Evolutionary conservation across 2,797 vertebrate species (phyloP).

Genomic region (Liparis tanakae): DNA sequence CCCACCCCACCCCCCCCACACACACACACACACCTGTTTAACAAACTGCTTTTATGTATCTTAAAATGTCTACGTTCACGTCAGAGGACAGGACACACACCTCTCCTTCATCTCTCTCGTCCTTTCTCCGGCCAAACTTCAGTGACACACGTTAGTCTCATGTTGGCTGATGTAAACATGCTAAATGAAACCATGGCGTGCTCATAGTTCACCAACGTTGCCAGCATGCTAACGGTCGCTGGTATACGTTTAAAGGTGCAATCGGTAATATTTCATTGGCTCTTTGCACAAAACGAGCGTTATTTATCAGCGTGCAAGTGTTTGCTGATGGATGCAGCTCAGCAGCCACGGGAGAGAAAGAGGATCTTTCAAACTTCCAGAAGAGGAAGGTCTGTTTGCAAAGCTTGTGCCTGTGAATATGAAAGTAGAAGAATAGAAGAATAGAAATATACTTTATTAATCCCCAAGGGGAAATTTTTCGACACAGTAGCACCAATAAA

Average conservation of each 20-base stretch:
- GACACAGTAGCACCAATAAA: too few relatives aligned
- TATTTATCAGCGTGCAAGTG: conserved; percentile 51
- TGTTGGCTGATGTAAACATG: conserved; percentile 58
- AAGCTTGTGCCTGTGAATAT: conserved; percentile 29
- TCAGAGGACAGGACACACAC: conserved; percentile 31
- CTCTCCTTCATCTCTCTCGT: conserved; percentile 47
- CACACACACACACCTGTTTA: conserved; percentile 26
- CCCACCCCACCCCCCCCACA: too few relatives aligned
- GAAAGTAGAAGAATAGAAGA: too few relatives aligned
- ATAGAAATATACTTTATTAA: too few relatives aligned
- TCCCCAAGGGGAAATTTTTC: too few relatives aligned
- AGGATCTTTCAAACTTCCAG: conserved; percentile 49
- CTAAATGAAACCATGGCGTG: conserved; percentile 58
- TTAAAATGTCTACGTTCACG: conserved; percentile 36
- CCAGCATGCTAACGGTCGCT: conserved; percentile 57
- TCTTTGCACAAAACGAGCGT: conserved; percentile 39
- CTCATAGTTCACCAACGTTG: conserved; percentile 58
- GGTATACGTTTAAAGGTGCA: conserved; percentile 58
- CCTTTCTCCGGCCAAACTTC: conserved; percentile 37
- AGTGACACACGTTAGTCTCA: conserved; percentile 50
- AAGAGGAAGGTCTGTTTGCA: conserved; percentile 29
- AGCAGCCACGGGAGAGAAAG: conserved; percentile 32
- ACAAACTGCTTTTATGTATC: conserved; percentile 24
- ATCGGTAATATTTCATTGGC: conserved; percentile 61
- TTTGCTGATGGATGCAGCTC: conserved; percentile 53